These are phyloP conservation scores for Philotrypesis tridentata DNA, from an alignment of 1,140 invertebrate species.

Conservation along the genomic window DNA sequence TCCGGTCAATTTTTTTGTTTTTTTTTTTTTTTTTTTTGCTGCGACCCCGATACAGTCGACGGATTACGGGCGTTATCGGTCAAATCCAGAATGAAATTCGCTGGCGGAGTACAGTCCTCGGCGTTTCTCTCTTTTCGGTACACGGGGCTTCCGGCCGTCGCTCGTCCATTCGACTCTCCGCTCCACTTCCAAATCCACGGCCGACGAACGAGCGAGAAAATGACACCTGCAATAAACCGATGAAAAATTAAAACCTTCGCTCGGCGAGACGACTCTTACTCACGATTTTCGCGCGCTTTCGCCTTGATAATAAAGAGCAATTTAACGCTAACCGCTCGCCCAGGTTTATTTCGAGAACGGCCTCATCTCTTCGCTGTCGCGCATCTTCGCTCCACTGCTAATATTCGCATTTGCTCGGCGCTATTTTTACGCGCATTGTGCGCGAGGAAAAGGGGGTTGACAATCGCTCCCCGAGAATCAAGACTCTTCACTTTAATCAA, in stretches of 20 bases:
- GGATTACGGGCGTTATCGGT: slow-evolving; percentile 32
- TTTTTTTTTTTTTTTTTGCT: too few relatives aligned
- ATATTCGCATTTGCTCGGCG: too few relatives aligned
- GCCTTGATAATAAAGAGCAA: too few relatives aligned
- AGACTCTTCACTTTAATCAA: not conserved
- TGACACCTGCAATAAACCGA: slow-evolving; percentile 19
- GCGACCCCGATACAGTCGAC: not conserved
- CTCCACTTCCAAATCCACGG: slow-evolving; percentile 26
- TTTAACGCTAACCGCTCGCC: too few relatives aligned
- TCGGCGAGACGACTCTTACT: not conserved
- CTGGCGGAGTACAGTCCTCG: not conserved
- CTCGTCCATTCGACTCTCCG: not conserved
- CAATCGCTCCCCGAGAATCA: not conserved
- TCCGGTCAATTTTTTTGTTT: slow-evolving; percentile 1
- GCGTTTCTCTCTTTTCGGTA: not conserved
- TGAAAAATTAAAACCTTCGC: slow-evolving; percentile 9
- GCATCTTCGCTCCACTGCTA: too few relatives aligned
- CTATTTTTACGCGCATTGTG: too few relatives aligned
- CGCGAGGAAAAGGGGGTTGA: too few relatives aligned
- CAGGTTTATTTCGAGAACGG: not conserved
- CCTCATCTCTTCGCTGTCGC: not conserved
- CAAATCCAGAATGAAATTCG: slow-evolving; percentile 1
- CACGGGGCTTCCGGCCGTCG: too few relatives aligned
- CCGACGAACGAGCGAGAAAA: slow-evolving; percentile 38
- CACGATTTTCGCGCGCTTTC: not conserved